Conservation (phyloP, 2,797 vertebrate species). For the Onychomys arenicola region DNA sequence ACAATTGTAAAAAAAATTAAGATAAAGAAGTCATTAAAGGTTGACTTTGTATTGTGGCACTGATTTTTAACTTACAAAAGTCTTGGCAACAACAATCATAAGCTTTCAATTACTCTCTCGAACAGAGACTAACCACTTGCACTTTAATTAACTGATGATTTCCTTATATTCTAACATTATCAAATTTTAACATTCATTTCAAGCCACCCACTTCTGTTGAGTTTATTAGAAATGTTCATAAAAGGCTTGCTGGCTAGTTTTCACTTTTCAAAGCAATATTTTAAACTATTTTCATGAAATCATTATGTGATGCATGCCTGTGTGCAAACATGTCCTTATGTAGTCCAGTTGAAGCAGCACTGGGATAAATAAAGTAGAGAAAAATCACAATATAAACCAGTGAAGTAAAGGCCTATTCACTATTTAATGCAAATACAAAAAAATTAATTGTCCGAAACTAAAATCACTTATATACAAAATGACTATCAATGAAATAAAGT, state of each 20-base stretch:
- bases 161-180: slow-evolving; percentile 11
- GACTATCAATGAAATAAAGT: neutral
- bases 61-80: slow-evolving; percentile 35
- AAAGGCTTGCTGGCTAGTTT: neutral
- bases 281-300: neutral
- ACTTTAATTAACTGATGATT: slow-evolving; percentile 33
- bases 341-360: neutral
- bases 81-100: slow-evolving; percentile 39
- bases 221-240: slow-evolving; percentile 34
- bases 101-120: slow-evolving; percentile 53
- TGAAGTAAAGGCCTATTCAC: neutral
- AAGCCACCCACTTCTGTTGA: neutral
- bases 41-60: neutral
- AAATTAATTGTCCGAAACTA: neutral
- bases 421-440: neutral
- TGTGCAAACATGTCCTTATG: neutral
- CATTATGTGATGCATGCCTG: neutral
- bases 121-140: neutral
- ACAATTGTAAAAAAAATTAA: neutral
- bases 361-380: neutral
- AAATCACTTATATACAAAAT: neutral
- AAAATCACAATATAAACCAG: neutral
- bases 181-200: slow-evolving; percentile 55
- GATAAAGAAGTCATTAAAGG: slow-evolving; percentile 2
- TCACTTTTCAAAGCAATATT: slow-evolving; percentile 26